Conservation (phyloP, 2,797 vertebrate species). For the Galago senegalensis region DNA sequence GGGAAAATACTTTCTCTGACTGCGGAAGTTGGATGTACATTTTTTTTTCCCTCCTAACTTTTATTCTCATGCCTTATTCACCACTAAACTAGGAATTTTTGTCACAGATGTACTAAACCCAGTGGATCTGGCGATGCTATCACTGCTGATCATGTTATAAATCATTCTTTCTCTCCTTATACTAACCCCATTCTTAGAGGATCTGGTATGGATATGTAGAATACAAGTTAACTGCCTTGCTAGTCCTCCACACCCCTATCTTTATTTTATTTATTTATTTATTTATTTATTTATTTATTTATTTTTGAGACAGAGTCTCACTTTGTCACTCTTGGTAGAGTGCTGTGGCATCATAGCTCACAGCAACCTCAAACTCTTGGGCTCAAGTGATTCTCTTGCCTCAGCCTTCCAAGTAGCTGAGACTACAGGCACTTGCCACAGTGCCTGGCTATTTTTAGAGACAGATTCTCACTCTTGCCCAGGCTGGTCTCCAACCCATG, state of each 20-base stretch:
- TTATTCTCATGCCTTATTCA: conserved; percentile 22
- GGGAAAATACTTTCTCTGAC: conserved; percentile 79
- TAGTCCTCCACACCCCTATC: neutral
- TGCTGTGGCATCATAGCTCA: neutral
- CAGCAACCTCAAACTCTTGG: neutral
- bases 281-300: neutral
- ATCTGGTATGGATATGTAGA: neutral
- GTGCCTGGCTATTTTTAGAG: too few relatives aligned
- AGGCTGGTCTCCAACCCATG: too few relatives aligned
- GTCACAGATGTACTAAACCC: neutral
- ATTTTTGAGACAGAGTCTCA: neutral
- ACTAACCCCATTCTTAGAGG: neutral
- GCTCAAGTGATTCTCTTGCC: too few relatives aligned
- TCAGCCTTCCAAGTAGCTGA: too few relatives aligned
- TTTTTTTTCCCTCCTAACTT: conserved; percentile 75
- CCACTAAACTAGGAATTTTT: conserved; percentile 48
- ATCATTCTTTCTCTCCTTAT: neutral
- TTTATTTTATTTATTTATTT: neutral
- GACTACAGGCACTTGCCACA: too few relatives aligned
- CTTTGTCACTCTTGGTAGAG: neutral
- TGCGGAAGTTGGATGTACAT: conserved; percentile 60
- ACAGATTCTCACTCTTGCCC: too few relatives aligned
- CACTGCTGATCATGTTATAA: neutral
- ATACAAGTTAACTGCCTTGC: neutral
- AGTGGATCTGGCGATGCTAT: neutral